Evolutionary conservation across 2,888 invertebrate species (phyloP).

Genomic region (Cryptophagus acutangulus): DNA sequence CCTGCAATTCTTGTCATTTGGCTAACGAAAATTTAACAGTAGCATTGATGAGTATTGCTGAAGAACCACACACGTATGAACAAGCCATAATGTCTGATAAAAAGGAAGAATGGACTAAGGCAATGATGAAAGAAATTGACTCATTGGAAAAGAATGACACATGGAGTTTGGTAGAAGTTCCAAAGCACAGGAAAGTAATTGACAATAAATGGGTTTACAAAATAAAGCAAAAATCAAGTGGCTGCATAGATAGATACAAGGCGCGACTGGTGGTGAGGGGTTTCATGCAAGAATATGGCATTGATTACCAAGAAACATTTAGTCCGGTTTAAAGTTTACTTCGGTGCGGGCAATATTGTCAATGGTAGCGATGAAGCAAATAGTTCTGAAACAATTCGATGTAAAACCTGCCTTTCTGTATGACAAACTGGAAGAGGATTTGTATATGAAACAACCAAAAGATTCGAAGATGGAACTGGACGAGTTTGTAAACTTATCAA

Average conservation of each 20-base stretch:
- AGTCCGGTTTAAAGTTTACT: too few relatives aligned
- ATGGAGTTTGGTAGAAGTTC: constrained; percentile 9
- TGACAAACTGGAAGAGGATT: background rate
- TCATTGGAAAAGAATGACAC: constrained; percentile 5
- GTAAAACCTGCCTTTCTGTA: too few relatives aligned
- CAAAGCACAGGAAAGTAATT: constrained; percentile 5
- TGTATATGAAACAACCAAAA: constrained; percentile 6
- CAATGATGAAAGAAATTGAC: constrained; percentile 10
- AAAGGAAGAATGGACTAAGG: constrained; percentile 3
- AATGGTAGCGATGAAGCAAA: background rate
- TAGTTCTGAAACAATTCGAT: background rate
- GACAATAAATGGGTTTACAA: constrained; percentile 9
- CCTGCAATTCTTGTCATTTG: too few relatives aligned
- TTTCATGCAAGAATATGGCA: too few relatives aligned
- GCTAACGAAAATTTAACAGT: too few relatives aligned
- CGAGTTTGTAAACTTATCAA: too few relatives aligned
- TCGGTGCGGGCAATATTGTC: background rate
- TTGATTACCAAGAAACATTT: too few relatives aligned
- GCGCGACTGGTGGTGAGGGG: too few relatives aligned
- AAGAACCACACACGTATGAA: constrained; percentile 8
- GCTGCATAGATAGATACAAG: too few relatives aligned
- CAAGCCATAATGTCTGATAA: constrained; percentile 3
- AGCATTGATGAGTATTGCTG: too few relatives aligned
- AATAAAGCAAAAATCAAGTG: background rate
- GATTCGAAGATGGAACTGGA: too few relatives aligned